Evolutionary conservation across 2,113 vertebrate species (phyloP).

Genomic region (Clarias magur): DNA sequence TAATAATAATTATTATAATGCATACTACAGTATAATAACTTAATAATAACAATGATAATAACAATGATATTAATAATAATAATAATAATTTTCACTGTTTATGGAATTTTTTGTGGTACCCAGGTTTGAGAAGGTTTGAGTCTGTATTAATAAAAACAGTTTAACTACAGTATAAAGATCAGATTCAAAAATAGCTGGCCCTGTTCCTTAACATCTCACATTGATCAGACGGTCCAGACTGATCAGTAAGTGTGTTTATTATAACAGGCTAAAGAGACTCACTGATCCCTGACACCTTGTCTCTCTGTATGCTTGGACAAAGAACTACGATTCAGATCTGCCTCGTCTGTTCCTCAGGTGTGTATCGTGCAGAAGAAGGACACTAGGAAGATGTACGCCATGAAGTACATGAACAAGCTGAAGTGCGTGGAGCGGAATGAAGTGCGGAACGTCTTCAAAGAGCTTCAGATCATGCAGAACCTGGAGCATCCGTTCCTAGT

Average conservation of each 20-base stretch:
- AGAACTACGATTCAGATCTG: background rate
- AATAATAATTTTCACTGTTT: no score
- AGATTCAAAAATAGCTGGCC: background rate
- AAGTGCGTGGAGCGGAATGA: constrained; percentile 95
- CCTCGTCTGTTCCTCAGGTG: constrained; percentile 73
- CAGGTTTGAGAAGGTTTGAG: no score
- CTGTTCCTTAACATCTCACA: background rate
- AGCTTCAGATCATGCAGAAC: constrained; percentile 97
- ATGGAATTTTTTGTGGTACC: no score
- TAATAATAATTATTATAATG: no score
- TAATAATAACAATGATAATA: no score
- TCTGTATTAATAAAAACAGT: background rate
- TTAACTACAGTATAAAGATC: constrained; percentile 12
- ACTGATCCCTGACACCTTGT: background rate
- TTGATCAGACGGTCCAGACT: background rate
- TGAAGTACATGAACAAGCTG: constrained; percentile 99
- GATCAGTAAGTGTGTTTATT: background rate
- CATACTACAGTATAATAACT: no score
- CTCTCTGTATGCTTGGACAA: no score
- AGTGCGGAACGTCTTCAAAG: constrained; percentile 95
- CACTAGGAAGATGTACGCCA: constrained; percentile 98
- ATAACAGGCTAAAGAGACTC: background rate
- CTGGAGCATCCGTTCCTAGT: constrained; percentile 95
- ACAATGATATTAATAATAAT: no score
- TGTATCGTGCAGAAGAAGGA: constrained; percentile 98